Evolutionary conservation across 2,797 vertebrate genomes (phyloP).

Genomic region (Microhierax caerulescens): DNA sequence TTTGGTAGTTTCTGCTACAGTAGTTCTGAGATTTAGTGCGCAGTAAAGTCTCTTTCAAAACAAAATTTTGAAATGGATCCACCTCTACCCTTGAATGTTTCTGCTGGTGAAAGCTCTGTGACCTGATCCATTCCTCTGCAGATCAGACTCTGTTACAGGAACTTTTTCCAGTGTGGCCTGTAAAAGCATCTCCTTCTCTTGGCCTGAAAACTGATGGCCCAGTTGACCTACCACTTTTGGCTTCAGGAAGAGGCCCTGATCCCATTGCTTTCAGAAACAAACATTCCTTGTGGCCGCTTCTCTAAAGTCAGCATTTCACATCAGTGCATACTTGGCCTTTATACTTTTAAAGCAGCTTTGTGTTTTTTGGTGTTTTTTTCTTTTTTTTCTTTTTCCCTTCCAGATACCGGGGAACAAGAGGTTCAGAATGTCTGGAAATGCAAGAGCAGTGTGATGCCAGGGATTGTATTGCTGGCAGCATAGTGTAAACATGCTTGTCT

Average conservation of each 20-base stretch:
- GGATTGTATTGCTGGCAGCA: neutral
- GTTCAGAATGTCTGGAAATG: neutral
- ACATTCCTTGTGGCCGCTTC: neutral
- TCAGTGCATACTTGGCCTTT: neutral
- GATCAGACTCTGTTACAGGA: neutral
- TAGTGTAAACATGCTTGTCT: neutral
- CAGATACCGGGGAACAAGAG: neutral
- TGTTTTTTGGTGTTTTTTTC: neutral
- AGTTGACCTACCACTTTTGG: neutral
- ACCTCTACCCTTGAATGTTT: neutral
- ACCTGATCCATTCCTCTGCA: neutral
- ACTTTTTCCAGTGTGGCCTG: neutral
- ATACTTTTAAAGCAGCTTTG: neutral
- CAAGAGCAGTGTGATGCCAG: neutral
- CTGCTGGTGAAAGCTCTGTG: neutral
- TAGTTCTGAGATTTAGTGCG: neutral
- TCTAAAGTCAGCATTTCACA: neutral
- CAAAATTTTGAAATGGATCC: neutral
- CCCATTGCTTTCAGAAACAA: neutral
- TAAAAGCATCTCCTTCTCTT: slow-evolving; percentile 1
- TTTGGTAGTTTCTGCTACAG: neutral
- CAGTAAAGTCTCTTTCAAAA: neutral
- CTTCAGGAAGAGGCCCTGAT: neutral
- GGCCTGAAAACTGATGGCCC: neutral
- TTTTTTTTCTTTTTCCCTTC: fast-evolving